Evolutionary conservation across 2,113 vertebrate species (phyloP), one percentile per base, ranked within the genome.

Genomic region (Engystomops pustulosus): DNA sequence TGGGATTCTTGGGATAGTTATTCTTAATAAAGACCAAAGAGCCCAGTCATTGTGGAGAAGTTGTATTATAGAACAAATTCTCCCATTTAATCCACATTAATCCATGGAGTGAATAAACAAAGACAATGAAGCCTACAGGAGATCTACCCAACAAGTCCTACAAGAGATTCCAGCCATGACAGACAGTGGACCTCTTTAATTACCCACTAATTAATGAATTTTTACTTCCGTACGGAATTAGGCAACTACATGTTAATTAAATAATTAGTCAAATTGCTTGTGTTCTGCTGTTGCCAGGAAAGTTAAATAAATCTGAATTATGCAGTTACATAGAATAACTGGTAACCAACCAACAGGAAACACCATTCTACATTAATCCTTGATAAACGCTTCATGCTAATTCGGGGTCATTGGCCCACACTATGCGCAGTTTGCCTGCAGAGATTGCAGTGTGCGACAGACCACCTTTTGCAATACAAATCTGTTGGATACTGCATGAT

Each of bases 51-150:
- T 23, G 32, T n/a, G 12, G 12, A 12, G 14, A 36, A 34, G 5
- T 12, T 25, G 47, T 20, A 41, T 11, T 15, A 11, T 20, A 75
- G 15, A 25, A 78, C 20, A n/a, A 60, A 32, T 55, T n/a, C 34
- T 38, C 74, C 27, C 17, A 7, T 77, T 77, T 77, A 53, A 18
- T 55, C 30, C 74, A 55, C 17, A 36, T 36, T 51, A 76, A 76
- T 27, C 41, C 20, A 51, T 14, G 36, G 27, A 34, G 27, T 53
- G 17, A 36, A n/a, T 36, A 58, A 55, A 77, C 30, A 72, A 44
- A 58, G 34, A 38, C 74, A 77, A 55, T 20, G 18, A n/a, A 6
- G 10, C 32, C 72, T 76, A 34, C 27, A 76, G 27, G 30, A 49
- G 11, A 23, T 44, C 68, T 44, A 71, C 36, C 34, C 67, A 27